phyloP scores from a whole-genome alignment of 2,888 invertebrate species.

The Scaptomyza parva region DNA sequence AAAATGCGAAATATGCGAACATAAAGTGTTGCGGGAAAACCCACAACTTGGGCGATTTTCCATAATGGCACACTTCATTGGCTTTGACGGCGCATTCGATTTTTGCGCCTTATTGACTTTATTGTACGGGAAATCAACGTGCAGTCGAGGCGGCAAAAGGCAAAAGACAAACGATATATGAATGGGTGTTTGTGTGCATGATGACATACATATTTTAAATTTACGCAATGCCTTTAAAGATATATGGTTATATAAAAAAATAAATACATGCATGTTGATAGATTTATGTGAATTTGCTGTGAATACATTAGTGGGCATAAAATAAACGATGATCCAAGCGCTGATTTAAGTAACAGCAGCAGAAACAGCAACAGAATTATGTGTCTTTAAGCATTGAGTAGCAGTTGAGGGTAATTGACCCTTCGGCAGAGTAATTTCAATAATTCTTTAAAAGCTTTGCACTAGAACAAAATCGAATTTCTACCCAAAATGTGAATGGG shows the following conservation, averaged over 20 bases:
- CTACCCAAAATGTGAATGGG: slow-evolving; percentile 3
- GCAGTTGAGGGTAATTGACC: background rate
- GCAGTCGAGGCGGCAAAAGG: slow-evolving; percentile 6
- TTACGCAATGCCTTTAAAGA: slow-evolving; percentile 6
- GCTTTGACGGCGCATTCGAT: slow-evolving; percentile 61
- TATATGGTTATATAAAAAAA: background rate
- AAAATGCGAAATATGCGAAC: slow-evolving; percentile 53
- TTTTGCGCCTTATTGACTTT: slow-evolving; percentile 73
- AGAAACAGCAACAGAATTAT: background rate
- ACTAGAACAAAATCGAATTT: slow-evolving; percentile 6
- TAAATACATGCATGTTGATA: background rate
- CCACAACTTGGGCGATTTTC: slow-evolving; percentile 53
- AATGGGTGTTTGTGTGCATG: background rate
- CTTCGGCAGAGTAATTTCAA: slow-evolving; percentile 27
- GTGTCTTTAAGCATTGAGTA: background rate
- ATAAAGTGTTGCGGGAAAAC: slow-evolving; percentile 55
- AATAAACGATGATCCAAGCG: background rate
- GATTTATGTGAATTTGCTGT: background rate
- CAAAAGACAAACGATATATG: slow-evolving; percentile 4
- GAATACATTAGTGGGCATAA: background rate
- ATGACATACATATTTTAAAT: slow-evolving; percentile 12
- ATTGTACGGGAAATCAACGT: slow-evolving; percentile 55
- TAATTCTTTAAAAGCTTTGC: slow-evolving; percentile 37
- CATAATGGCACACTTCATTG: slow-evolving; percentile 69
- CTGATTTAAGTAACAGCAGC: background rate